Evolutionary conservation across 2,888 invertebrate genomes (phyloP), one percentile per base, ranked within the genome.

Genomic region (Latheticus oryzae): DNA sequence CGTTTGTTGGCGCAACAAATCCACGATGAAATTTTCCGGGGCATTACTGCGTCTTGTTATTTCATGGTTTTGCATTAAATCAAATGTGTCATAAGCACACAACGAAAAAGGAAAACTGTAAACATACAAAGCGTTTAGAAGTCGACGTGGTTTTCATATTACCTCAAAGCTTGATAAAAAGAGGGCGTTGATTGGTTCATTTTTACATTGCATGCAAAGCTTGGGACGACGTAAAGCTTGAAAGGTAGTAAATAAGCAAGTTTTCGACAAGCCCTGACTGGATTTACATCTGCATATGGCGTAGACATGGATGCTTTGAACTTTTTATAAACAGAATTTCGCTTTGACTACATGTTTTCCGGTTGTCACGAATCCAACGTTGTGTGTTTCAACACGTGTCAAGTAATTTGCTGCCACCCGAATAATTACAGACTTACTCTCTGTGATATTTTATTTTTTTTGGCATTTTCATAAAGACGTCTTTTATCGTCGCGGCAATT

Each of bases 181-280:
- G 69, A 68, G 70, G 70, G 68, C 70, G 70, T 69, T 70, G 73
- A 74, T 72, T 75, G 72, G 73, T 72, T 74, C 71, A 74, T 72
- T 73, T 72, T 70, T 71, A 69, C 71, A 69, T 75, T 68, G 68
- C 63, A 70, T 71, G 71, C 70, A 70, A 72, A 70, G 64, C 68
- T 54, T 59, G 63, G 61, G 62, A 61, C 63, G 66, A 66, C 61
- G 61, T 68, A 66, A 66, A 70, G 62, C 66, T 66, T 72, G 71
- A 73, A 73, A 74, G 73, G 73, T 70, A 74, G 73, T 72, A 76
- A 76, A 76, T 76, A 76, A 76, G 76, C 76, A 73, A 76, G 73
- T 75, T 76, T 75, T 74, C 74, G 73, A 73, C 73, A 71, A 69
- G 68, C 65, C n/a, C n/a, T 63, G 67, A 66, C 70, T 70, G 70